A percentile compares a stretch with the other conserved stretches of the same genome.
These are phyloP conservation scores for Condylura cristata DNA, from an alignment of 2,113 vertebrate genomes.

Conservation along the genomic window DNA sequence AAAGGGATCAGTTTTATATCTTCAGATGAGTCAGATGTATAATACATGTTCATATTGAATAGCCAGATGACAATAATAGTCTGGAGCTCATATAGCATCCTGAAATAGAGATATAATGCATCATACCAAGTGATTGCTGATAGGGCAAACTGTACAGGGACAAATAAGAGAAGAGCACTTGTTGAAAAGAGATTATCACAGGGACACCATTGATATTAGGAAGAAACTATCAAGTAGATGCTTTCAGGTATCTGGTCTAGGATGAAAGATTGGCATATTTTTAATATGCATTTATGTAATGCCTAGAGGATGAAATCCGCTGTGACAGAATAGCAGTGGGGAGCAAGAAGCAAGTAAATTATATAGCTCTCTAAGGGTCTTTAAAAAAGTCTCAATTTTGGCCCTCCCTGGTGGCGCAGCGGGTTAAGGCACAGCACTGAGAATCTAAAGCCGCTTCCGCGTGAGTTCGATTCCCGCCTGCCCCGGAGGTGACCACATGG, in stretches of 20 bases:
- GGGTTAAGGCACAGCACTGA: no score
- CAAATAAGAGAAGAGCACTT: background rate
- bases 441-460: no score
- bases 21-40: background rate
- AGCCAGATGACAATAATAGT: background rate
- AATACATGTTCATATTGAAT: background rate
- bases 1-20: background rate
- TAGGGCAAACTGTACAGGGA: background rate
- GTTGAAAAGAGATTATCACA: background rate
- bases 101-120: background rate
- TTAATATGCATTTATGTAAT: background rate
- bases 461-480: no score
- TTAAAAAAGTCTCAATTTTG: constrained; percentile 46
- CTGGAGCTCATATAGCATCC: background rate
- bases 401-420: no score
- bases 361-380: background rate
- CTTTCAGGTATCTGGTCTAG: background rate
- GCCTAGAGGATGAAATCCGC: background rate
- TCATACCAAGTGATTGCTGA: background rate
- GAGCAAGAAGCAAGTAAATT: constrained; percentile 31
- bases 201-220: background rate
- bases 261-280: constrained; percentile 6
- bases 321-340: background rate
- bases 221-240: background rate
- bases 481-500: no score